A percentile compares a stretch with the other conserved stretches of the same genome.
Evolutionary conservation across 2,888 invertebrate genomes (phyloP).

Genomic region (Acanthosepion pharaonis): DNA sequence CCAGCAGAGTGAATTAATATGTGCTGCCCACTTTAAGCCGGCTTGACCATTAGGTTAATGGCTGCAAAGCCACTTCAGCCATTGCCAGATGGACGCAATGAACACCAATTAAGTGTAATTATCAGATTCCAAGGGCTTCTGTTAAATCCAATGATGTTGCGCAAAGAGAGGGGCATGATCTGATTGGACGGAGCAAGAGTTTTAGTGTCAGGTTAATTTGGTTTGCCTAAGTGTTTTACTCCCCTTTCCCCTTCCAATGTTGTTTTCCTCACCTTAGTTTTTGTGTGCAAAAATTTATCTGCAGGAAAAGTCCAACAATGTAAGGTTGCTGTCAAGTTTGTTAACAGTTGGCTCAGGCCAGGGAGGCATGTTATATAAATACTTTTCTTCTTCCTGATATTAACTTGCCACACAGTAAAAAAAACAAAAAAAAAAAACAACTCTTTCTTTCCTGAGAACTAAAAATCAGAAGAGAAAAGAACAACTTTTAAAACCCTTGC

Average conservation of each 20-base stretch:
- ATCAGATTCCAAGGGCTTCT: constrained; percentile 18
- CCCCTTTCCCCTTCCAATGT: background rate
- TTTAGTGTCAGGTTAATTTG: constrained; percentile 4
- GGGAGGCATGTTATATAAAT: background rate
- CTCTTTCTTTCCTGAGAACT: too few species aligned
- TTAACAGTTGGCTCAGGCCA: background rate
- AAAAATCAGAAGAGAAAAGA: too few species aligned
- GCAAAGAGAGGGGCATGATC: background rate
- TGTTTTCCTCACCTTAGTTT: background rate
- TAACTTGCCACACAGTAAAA: too few species aligned
- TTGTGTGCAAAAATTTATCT: background rate
- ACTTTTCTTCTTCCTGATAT: background rate
- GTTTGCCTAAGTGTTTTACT: background rate
- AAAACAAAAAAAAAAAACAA: too few species aligned
- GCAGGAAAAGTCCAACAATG: background rate
- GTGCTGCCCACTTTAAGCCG: background rate
- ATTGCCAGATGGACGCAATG: background rate
- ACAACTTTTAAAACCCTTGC: too few species aligned
- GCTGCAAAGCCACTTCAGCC: background rate
- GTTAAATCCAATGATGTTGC: background rate
- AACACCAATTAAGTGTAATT: constrained; percentile 10
- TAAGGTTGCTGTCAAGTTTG: background rate
- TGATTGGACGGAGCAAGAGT: background rate
- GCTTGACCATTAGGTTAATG: constrained; percentile 1
- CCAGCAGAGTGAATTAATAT: background rate